phyloP scores from a whole-genome alignment of 2,113 vertebrate genomes.

The Eurystomus gularis region DNA sequence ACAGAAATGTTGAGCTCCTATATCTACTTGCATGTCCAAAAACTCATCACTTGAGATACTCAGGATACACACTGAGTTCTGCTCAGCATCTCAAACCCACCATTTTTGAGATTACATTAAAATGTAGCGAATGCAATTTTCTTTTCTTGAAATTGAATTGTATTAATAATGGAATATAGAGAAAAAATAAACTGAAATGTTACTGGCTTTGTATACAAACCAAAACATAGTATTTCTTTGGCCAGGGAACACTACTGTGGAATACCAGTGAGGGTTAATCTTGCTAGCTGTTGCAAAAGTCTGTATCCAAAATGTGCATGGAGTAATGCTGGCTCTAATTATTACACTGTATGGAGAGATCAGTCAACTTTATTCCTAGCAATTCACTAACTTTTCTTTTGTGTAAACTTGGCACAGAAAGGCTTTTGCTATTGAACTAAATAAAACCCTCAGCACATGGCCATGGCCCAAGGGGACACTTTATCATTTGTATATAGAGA shows the following conservation, averaged over 20 bases:
- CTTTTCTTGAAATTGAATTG: background rate
- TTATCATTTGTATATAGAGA: conserved; percentile 72
- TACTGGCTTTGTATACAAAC: background rate
- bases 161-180: background rate
- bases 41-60: background rate
- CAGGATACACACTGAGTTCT: background rate
- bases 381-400: conserved; percentile 71
- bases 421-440: conserved; percentile 65
- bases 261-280: conserved; percentile 49
- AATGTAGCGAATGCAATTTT: background rate
- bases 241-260: background rate
- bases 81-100: background rate
- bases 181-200: background rate
- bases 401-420: conserved; percentile 69
- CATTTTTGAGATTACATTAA: background rate
- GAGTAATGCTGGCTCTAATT: conserved; percentile 58
- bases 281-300: conserved; percentile 34
- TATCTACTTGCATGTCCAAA: background rate
- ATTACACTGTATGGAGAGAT: conserved; percentile 59
- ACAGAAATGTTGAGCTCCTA: background rate
- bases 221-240: background rate
- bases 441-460: conserved; percentile 72
- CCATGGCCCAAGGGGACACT: conserved; percentile 68
- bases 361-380: conserved; percentile 66
- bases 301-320: conserved; percentile 36